Percentiles rank a stretch among this genome's conserved stretches.
Evolutionary conservation across 2,113 vertebrate species (phyloP).

Genomic region (Antechinus stuartii): DNA sequence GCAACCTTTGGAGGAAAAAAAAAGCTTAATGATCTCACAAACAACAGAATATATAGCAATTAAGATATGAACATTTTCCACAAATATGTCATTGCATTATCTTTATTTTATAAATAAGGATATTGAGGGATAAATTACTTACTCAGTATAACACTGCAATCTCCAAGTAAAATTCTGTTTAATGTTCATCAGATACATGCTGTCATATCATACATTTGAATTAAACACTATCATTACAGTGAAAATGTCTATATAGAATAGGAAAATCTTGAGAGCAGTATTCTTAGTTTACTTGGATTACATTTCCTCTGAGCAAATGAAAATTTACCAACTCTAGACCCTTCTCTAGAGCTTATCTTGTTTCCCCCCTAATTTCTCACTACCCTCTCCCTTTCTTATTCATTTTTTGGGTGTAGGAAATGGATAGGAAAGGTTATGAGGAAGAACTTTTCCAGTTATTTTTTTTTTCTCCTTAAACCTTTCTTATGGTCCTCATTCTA

Average conservation of each 20-base stretch:
- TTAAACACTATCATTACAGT: not conserved
- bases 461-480: not conserved
- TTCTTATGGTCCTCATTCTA: not conserved
- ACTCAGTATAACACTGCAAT: not conserved
- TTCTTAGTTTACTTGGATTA: not conserved
- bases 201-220: not conserved
- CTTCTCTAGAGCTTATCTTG: not conserved
- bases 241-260: not conserved
- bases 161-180: not conserved
- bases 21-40: not conserved
- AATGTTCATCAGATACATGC: not conserved
- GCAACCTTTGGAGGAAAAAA: not conserved
- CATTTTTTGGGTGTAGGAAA: conserved; percentile 18
- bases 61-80: conserved; percentile 34
- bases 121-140: not conserved
- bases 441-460: not conserved
- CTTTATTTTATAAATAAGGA: conserved; percentile 14
- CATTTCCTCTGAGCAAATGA: conserved; percentile 19
- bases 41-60: not conserved
- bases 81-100: not conserved
- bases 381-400: not conserved
- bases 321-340: conserved; percentile 21
- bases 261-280: not conserved
- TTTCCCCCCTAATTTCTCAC: not conserved
- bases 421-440: not conserved